Conservation (phyloP, 2,797 vertebrate genomes). For the Darevskia mixta region DNA sequence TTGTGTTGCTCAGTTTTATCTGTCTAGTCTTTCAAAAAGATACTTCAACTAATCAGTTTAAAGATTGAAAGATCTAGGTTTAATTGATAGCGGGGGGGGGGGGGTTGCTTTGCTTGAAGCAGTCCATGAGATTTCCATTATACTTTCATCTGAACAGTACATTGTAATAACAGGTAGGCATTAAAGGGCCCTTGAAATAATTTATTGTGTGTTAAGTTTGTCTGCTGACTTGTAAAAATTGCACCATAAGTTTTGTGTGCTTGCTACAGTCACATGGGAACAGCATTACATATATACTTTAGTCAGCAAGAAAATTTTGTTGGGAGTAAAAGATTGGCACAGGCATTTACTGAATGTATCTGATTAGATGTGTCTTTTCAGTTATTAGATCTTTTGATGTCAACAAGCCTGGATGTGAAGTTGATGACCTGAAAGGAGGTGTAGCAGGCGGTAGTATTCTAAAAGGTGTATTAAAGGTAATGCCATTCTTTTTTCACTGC, state of each 20-base stretch:
- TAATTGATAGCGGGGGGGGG: neutral
- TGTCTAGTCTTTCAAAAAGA: neutral
- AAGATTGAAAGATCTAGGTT: neutral
- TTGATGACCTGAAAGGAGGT: slow-evolving; percentile 97
- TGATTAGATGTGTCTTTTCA: slow-evolving; percentile 65
- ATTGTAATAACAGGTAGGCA: neutral
- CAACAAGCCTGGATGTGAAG: slow-evolving; percentile 98
- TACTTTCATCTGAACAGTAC: neutral
- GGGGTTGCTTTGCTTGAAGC: neutral
- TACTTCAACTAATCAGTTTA: neutral
- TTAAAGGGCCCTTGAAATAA: neutral
- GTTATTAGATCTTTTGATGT: slow-evolving; percentile 99
- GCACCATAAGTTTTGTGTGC: neutral
- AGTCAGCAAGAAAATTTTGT: neutral
- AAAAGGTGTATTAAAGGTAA: slow-evolving; percentile 97
- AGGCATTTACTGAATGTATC: neutral
- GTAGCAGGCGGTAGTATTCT: slow-evolving; percentile 98
- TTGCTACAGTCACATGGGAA: neutral
- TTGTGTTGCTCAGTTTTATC: neutral
- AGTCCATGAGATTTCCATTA: neutral
- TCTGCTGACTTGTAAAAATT: neutral
- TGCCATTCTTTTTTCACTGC: neutral
- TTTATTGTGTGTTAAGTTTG: neutral
- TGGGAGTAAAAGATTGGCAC: neutral
- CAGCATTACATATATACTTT: neutral